Conservation (phyloP, 1,140 invertebrate genomes). For the Pachypsylla venusta region DNA sequence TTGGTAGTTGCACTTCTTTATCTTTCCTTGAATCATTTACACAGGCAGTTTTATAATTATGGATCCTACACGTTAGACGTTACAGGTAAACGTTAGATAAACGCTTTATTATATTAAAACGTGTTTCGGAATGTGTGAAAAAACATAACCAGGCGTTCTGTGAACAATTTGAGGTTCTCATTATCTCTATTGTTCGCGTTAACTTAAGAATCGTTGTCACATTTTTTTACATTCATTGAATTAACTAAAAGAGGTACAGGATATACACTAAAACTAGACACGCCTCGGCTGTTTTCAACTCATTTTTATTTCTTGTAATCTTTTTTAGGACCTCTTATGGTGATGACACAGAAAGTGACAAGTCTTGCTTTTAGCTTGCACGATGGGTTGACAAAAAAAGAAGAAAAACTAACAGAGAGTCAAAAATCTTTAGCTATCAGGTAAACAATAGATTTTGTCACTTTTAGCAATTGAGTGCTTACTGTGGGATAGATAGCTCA, state of each 20-base stretch:
- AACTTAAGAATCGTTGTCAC: no score
- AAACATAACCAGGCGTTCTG: neutral
- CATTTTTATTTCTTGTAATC: slow-evolving; percentile 10
- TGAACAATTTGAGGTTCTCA: neutral
- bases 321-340: slow-evolving; percentile 73
- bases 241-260: no score
- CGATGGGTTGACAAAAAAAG: slow-evolving; percentile 56
- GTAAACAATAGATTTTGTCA: slow-evolving; percentile 31
- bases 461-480: neutral
- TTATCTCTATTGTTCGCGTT: neutral
- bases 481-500: no score
- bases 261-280: no score
- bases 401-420: slow-evolving; percentile 44
- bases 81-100: slow-evolving; percentile 46
- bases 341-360: slow-evolving; percentile 90
- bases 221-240: no score
- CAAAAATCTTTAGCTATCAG: slow-evolving; percentile 53
- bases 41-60: slow-evolving; percentile 75
- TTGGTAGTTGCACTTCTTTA: slow-evolving; percentile 62
- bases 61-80: slow-evolving; percentile 81
- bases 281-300: no score
- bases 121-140: slow-evolving; percentile 5
- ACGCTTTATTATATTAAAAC: neutral
- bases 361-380: slow-evolving; percentile 81
- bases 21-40: slow-evolving; percentile 68